These are phyloP conservation scores for Triops cancriformis DNA, from an alignment of 1,140 invertebrate genomes.

Conservation along the genomic window DNA sequence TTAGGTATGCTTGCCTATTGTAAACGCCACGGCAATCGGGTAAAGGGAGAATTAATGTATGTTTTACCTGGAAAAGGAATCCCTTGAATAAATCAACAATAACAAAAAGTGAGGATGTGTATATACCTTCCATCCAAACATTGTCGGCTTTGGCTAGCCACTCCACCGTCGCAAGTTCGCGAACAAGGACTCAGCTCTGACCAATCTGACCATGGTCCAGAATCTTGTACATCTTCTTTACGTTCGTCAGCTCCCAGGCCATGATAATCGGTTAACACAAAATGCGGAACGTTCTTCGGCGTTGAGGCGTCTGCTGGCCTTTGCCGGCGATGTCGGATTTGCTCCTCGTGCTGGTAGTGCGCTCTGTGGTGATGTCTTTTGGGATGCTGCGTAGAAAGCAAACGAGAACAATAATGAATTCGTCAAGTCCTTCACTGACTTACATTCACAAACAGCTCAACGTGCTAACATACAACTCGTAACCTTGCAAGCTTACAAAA, in stretches of 20 bases:
- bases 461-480: no score
- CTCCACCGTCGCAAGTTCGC: slow-evolving; percentile 80
- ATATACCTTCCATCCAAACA: slow-evolving; percentile 33
- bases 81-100: no score
- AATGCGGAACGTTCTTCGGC: neutral
- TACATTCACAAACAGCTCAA: no score
- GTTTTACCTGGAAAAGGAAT: no score
- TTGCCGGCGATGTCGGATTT: neutral
- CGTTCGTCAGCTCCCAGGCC: neutral
- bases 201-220: slow-evolving; percentile 51
- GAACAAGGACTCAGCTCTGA: slow-evolving; percentile 65
- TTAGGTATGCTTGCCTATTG: neutral
- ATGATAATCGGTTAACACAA: slow-evolving; percentile 5
- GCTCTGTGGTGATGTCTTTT: neutral
- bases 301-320: neutral
- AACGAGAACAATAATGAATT: neutral
- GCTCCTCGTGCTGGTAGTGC: neutral
- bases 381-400: neutral
- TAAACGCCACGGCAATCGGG: neutral
- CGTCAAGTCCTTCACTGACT: no score
- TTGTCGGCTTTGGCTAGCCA: slow-evolving; percentile 47
- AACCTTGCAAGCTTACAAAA: no score
- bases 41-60: neutral
- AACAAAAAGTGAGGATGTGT: neutral
- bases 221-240: slow-evolving; percentile 23